Percentiles rank a stretch among this genome's conserved stretches.
phyloP scores from a whole-genome alignment of 2,797 vertebrate genomes.

The Pseudochirops corinnae region DNA sequence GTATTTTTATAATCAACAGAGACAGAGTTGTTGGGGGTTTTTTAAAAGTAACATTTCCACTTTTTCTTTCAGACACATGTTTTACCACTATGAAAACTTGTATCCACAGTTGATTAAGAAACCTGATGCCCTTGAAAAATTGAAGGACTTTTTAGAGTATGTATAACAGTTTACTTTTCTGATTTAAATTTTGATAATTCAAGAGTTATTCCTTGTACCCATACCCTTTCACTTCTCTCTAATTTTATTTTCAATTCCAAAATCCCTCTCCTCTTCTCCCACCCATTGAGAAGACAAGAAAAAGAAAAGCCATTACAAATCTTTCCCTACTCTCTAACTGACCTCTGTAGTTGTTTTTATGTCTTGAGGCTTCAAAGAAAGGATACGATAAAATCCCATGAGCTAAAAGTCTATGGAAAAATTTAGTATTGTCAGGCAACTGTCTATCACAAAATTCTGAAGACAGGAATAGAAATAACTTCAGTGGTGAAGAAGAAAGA shows the following conservation, averaged over 20 bases:
- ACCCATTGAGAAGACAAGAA: background rate
- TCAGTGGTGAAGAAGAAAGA: too few species aligned
- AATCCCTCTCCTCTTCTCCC: background rate
- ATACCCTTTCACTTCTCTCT: background rate
- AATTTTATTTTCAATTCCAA: background rate
- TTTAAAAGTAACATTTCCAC: conserved; percentile 61
- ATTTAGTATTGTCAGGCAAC: background rate
- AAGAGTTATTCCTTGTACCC: background rate
- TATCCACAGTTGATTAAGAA: conserved; percentile 91
- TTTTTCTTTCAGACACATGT: conserved; percentile 90
- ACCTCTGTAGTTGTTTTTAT: background rate
- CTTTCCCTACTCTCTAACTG: background rate
- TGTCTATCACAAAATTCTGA: background rate
- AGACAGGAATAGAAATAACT: background rate
- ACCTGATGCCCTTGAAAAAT: conserved; percentile 79
- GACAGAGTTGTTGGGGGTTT: background rate
- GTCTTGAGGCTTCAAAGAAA: background rate
- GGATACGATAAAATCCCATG: background rate
- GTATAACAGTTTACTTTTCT: conserved; percentile 77
- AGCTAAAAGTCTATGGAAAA: too few species aligned
- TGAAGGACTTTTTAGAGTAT: conserved; percentile 91
- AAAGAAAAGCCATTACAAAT: background rate
- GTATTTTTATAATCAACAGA: background rate
- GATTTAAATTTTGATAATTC: background rate
- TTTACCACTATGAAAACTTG: conserved; percentile 93